Base-by-base conservation (phyloP, 2,113 vertebrate genomes). In the Oncorhynchus gorbuscha region DNA sequence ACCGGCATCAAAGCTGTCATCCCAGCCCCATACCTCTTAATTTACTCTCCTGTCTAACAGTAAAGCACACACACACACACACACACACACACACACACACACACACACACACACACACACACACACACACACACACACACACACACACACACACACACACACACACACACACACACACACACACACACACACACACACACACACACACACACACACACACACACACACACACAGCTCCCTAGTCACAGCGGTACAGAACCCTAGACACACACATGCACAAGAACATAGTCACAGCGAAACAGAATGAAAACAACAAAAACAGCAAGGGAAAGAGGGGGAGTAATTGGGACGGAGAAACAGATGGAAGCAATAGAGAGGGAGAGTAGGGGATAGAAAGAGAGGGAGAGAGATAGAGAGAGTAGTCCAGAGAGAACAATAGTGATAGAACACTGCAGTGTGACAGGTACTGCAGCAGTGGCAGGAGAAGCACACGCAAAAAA, bases 21-120 rank as follows among this genome's bases (percentile, higher is more conserved):
- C 77, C 72, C 62, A 4, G 67, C 70, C 85, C 79, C 88, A 86
- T 89, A 80, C 55, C 81, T 91, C 86, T 87, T 89, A 76, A 87
- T 89, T 90, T 90, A 77, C 76, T 77, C 72, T 69, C 79, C 83
- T 80, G 82, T 89, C 88, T 81, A 66, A 64, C 73, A 72, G 7
- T 8, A 65, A n/a, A 13, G 58, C 49, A 22, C 11, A 8, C 71
- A 49, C 30, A 64, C 59, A 73, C 20, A 39, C 32, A 64, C 58
- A 45, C 39, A 45, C 35, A 39, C 35, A 39, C 35, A 39, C 35
- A 39, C 35, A 39, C 35, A 39, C 35, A 39, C 35, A 39, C 35
- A 39, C 35, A 39, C 35, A 39, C 35, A 39, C 35, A 39, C 35
- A 39, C 35, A 39, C 35, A 39, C 35, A 8, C 35, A 39, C 8